Percentiles rank a stretch among this genome's conserved stretches.
Conservation (phyloP, 2,888 invertebrate genomes). For the Theretra japonica region DNA sequence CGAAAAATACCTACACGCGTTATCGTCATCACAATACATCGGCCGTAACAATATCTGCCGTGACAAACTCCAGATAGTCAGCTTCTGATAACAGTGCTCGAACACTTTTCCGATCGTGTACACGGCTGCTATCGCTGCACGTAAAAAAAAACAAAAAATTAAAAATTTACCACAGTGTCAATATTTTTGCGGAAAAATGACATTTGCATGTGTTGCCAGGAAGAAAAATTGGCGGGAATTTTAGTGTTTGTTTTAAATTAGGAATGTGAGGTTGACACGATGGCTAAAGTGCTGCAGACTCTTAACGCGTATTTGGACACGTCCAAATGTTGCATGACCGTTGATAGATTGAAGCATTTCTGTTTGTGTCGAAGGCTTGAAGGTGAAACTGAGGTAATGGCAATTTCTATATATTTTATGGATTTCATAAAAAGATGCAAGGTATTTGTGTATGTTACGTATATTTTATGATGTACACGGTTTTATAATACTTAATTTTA, state of each 20-base stretch:
- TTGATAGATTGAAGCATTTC: constrained; percentile 75
- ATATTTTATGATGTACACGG: too few relatives aligned
- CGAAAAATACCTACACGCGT: constrained; percentile 39
- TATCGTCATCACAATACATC: constrained; percentile 74
- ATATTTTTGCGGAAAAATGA: constrained; percentile 41
- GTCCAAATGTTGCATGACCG: constrained; percentile 70
- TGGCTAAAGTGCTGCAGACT: constrained; percentile 72
- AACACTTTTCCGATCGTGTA: constrained; percentile 63
- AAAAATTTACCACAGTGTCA: constrained; percentile 37
- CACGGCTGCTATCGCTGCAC: constrained; percentile 52
- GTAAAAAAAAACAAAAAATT: constrained; percentile 34
- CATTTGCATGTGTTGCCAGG: constrained; percentile 51
- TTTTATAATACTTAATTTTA: too few relatives aligned
- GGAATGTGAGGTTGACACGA: constrained; percentile 42
- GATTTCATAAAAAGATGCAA: background rate
- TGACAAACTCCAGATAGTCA: constrained; percentile 80
- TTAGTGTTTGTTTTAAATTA: constrained; percentile 32
- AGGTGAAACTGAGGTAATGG: constrained; percentile 69
- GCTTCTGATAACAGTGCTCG: constrained; percentile 78
- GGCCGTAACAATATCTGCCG: constrained; percentile 75
- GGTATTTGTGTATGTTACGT: too few relatives aligned
- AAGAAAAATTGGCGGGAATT: constrained; percentile 34
- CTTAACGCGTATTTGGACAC: constrained; percentile 75
- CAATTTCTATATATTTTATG: background rate
- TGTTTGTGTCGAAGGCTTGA: constrained; percentile 74